These are phyloP conservation scores for Spheniscus humboldti DNA, from an alignment of 2,797 vertebrate species.

Conservation along the genomic window DNA sequence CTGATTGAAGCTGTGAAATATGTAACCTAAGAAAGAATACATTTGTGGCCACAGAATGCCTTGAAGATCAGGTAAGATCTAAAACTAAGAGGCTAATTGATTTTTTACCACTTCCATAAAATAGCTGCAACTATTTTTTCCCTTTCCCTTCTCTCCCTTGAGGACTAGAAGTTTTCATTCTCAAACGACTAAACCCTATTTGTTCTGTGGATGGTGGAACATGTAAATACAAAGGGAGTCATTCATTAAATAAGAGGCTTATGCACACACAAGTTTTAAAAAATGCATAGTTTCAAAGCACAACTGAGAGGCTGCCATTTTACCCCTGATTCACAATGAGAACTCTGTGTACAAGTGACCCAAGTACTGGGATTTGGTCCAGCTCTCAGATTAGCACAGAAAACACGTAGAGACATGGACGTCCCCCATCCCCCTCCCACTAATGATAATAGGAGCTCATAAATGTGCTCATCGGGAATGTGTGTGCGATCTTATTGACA, in stretches of 20 bases:
- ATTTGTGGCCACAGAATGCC: not conserved
- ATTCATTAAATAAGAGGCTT: constrained; percentile 82
- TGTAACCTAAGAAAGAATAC: not conserved
- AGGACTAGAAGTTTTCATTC: constrained; percentile 78
- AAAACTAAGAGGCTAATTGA: not conserved
- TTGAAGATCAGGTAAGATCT: constrained; percentile 21
- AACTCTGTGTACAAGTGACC: constrained; percentile 78
- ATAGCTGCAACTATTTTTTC: constrained; percentile 38
- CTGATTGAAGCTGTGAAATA: not conserved
- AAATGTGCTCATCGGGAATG: constrained; percentile 10
- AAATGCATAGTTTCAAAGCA: constrained; percentile 77
- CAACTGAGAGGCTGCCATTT: constrained; percentile 73
- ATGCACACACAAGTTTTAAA: constrained; percentile 78
- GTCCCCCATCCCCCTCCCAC: constrained; percentile 36
- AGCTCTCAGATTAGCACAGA: constrained; percentile 79
- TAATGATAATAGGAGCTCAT: constrained; percentile 23
- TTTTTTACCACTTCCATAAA: constrained; percentile 60
- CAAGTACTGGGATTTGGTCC: constrained; percentile 75
- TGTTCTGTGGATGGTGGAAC: constrained; percentile 75
- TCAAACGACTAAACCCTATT: constrained; percentile 74
- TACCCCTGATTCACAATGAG: constrained; percentile 74
- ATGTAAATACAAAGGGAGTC: constrained; percentile 79
- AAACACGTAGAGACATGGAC: constrained; percentile 70
- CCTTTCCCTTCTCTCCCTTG: constrained; percentile 64
- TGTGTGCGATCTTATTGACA: not conserved